Evolutionary conservation across 2,113 vertebrate species (phyloP).

Genomic region (Calypte anna): DNA sequence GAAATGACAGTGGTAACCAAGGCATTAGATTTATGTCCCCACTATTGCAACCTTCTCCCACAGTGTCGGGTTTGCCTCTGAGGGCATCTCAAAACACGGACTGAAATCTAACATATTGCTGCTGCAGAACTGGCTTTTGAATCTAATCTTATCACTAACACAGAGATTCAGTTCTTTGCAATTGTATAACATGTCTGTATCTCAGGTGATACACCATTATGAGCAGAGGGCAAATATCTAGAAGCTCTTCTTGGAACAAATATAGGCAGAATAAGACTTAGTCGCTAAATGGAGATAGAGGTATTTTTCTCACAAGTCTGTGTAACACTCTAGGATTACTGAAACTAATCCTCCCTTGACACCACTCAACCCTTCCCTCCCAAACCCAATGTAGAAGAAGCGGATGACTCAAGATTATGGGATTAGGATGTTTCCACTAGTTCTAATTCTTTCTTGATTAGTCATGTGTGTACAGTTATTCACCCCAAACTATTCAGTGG

Average conservation of each 20-base stretch:
- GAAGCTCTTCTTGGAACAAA: background rate
- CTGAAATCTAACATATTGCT: background rate
- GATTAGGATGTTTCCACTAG: background rate
- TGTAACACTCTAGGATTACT: background rate
- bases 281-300: background rate
- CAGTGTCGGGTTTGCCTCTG: background rate
- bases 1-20: background rate
- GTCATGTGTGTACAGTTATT: background rate
- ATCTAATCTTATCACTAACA: background rate
- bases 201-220: background rate
- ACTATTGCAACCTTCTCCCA: background rate
- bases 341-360: background rate
- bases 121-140: background rate
- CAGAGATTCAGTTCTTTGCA: background rate
- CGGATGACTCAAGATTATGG: background rate
- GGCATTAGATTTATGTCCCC: background rate
- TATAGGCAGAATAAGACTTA: background rate
- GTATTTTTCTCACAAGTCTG: background rate
- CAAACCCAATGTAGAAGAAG: background rate
- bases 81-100: background rate
- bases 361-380: background rate
- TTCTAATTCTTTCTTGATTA: slow-evolving; percentile 37
- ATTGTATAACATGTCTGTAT: rapidly evolving
- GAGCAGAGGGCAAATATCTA: background rate
- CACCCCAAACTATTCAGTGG: background rate